Percentiles rank a stretch among this genome's conserved stretches.
Evolutionary conservation across 2,113 vertebrate species (phyloP).

Genomic region (Spheniscus mendiculus): DNA sequence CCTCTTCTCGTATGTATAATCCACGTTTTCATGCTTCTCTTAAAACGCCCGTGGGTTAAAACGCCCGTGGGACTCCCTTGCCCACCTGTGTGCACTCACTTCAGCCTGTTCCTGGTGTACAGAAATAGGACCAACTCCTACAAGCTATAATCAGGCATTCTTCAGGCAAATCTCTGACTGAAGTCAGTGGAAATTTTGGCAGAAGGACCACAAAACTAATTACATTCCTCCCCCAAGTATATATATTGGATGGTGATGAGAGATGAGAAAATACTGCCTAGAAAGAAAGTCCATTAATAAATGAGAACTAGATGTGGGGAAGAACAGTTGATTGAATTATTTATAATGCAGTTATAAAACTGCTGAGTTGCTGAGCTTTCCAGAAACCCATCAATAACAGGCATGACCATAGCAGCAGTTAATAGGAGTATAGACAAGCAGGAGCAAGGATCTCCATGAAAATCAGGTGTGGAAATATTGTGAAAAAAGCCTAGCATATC

Average conservation of each 20-base stretch:
- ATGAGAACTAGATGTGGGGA: neutral
- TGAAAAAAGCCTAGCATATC: neutral
- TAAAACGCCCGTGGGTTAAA: neutral
- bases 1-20: neutral
- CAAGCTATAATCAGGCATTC: neutral
- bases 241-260: neutral
- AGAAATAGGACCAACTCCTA: conserved; percentile 1
- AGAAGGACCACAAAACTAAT: neutral
- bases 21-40: neutral
- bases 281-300: conserved; percentile 47
- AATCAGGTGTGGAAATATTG: neutral
- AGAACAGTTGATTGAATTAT: conserved; percentile 40
- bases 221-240: conserved; percentile 30
- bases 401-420: neutral
- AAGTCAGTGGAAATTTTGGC: conserved; percentile 29
- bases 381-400: conserved; percentile 2
- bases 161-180: neutral
- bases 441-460: neutral
- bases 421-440: neutral
- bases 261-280: conserved; percentile 22
- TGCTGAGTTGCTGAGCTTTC: conserved; percentile 33
- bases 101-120: neutral
- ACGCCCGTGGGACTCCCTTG: rapidly evolving
- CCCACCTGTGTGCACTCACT: neutral
- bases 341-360: conserved; percentile 32